Evolutionary conservation across 1,140 invertebrate genomes (phyloP).

Genomic region (Drosophila seguyi): DNA sequence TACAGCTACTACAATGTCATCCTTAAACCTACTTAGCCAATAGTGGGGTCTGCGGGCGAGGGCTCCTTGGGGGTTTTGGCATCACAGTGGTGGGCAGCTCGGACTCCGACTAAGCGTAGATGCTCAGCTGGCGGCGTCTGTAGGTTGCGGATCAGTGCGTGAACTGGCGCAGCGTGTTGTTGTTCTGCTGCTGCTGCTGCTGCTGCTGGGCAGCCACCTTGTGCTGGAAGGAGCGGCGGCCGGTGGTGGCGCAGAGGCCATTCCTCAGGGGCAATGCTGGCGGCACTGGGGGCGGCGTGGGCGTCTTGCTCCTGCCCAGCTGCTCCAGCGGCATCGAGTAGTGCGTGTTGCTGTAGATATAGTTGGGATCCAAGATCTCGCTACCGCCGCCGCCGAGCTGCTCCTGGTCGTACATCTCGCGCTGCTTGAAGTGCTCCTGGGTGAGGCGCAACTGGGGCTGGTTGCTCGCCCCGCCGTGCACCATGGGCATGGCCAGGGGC

Average conservation of each 20-base stretch:
- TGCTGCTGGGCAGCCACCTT: slow-evolving; percentile 46
- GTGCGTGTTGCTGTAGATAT: slow-evolving; percentile 82
- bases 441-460: slow-evolving; percentile 59
- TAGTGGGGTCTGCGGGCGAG: slow-evolving; percentile 5
- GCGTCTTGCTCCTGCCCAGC: slow-evolving; percentile 69
- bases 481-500: slow-evolving; percentile 55
- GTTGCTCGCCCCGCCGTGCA: slow-evolving; percentile 50
- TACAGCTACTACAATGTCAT: slow-evolving; percentile 47
- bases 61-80: slow-evolving; percentile 49
- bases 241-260: slow-evolving; percentile 72
- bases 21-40: slow-evolving; percentile 19
- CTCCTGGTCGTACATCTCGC: slow-evolving; percentile 61
- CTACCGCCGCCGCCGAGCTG: slow-evolving; percentile 34
- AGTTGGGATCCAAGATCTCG: slow-evolving; percentile 78
- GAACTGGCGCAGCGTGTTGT: slow-evolving; percentile 66
- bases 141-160: slow-evolving; percentile 77
- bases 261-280: slow-evolving; percentile 81
- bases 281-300: slow-evolving; percentile 79
- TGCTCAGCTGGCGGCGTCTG: slow-evolving; percentile 75
- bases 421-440: slow-evolving; percentile 76
- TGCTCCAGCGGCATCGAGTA: slow-evolving; percentile 83
- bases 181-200: slow-evolving; percentile 35
- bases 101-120: slow-evolving; percentile 58
- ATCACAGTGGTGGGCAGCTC: slow-evolving; percentile 63
- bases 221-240: slow-evolving; percentile 72